phyloP scores from a whole-genome alignment of 1,140 invertebrate species.

The Camponotus vicinus region DNA sequence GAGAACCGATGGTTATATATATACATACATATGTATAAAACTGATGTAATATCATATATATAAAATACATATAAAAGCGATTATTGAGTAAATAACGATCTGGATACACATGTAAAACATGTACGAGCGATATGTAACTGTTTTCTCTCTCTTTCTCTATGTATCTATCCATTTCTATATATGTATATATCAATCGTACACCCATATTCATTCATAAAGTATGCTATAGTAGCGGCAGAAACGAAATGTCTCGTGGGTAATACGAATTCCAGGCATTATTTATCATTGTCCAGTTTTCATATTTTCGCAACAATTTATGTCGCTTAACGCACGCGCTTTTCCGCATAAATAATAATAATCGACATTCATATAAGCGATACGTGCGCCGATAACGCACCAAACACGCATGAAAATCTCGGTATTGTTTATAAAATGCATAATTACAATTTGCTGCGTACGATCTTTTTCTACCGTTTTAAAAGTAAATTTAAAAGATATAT shows the following conservation, averaged over 20 bases:
- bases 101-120: slow-evolving; percentile 40
- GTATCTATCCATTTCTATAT: too few relatives aligned
- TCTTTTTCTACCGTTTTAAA: not conserved
- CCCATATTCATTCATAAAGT: slow-evolving; percentile 71
- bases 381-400: too few relatives aligned
- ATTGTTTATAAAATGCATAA: not conserved
- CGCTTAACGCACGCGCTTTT: slow-evolving; percentile 23
- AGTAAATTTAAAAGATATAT: not conserved
- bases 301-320: slow-evolving; percentile 52
- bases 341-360: slow-evolving; percentile 36
- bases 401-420: not conserved
- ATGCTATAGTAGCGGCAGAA: slow-evolving; percentile 40
- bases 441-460: not conserved
- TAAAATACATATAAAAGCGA: slow-evolving; percentile 49
- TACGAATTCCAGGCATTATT: slow-evolving; percentile 52
- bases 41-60: slow-evolving; percentile 20
- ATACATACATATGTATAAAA: slow-evolving; percentile 11
- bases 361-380: slow-evolving; percentile 26
- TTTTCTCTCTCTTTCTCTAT: not conserved
- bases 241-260: slow-evolving; percentile 59
- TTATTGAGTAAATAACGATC: slow-evolving; percentile 68
- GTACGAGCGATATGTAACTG: slow-evolving; percentile 35
- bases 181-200: slow-evolving; percentile 40
- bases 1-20: slow-evolving; percentile 45
- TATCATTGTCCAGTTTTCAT: slow-evolving; percentile 59